These are phyloP conservation scores for Polia nebulosa DNA, from an alignment of 2,888 invertebrate species.

Conservation along the genomic window DNA sequence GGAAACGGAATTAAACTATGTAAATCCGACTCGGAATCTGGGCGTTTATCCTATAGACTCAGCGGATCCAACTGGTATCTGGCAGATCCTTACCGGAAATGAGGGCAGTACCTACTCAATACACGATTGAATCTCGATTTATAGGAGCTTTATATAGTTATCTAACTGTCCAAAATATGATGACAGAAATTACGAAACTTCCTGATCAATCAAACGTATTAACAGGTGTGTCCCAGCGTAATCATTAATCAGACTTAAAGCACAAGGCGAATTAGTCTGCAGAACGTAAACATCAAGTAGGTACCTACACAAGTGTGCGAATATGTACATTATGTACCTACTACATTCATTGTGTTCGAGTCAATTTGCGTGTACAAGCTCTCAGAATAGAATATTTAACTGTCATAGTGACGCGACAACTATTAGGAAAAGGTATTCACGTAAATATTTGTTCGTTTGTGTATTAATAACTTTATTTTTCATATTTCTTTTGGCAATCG, in stretches of 20 bases:
- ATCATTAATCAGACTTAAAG: constrained; percentile 10
- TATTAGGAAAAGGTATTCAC: constrained; percentile 30
- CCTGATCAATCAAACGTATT: background rate
- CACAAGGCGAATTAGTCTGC: constrained; percentile 15
- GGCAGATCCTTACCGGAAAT: no score
- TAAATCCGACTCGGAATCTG: no score
- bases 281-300: constrained; percentile 16
- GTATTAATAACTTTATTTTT: constrained; percentile 1
- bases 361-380: constrained; percentile 24
- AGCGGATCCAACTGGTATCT: no score
- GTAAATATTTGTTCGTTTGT: constrained; percentile 1
- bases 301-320: background rate
- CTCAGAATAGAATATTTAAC: constrained; percentile 23
- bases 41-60: no score
- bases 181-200: background rate
- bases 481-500: background rate
- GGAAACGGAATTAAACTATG: no score
- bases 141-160: no score
- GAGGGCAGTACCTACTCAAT: no score
- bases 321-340: constrained; percentile 16
- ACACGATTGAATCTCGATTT: no score
- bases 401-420: constrained; percentile 28
- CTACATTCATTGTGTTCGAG: background rate
- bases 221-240: background rate
- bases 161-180: background rate